Evolutionary conservation across 2,888 invertebrate species (phyloP), one percentile per base, ranked within the genome.

Genomic region (Criorhina ranunculi): DNA sequence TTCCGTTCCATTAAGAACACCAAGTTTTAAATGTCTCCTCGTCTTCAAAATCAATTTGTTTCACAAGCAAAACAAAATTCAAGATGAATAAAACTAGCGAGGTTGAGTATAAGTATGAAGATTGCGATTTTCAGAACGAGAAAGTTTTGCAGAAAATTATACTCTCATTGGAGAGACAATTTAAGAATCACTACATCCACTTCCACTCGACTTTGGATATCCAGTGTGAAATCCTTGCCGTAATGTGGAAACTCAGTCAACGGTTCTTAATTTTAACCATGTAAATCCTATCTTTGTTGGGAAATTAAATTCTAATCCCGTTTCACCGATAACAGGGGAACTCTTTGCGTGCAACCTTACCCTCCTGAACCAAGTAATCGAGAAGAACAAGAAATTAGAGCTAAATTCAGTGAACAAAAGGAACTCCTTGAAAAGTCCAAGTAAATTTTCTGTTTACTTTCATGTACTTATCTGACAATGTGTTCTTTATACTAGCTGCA

Each of bases 211-310:
- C 31, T 15, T 1, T 70, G 1, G 11, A 24, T 0, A 2, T n/a
- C 2, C 64, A 85, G 17, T 33, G 24, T 2, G 24, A 12, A 1
- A 33, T 76, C 8, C 11, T 85, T 11, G 75, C 80, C 6, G n/a
- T 5, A 1, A 29, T 85, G 66, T 69, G 64, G 69, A 53, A 19
- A 0, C 19, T 76, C 15, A 24, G 69, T 29, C 85, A 80, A 24
- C 57, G 75, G 1, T 85, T 51, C 19, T 37, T 85, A 8, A 70
- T 85, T 5, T 19, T 85, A 5, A 85, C 69, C 0, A 85, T 42
- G 80, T 85, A 46, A 29, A 17, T 19, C 1, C 15, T 0, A 29
- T 0, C 12, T 12, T 0, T 9, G 3, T 31, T 4, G 8, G 2
- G 6, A 2, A 44, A 12, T 11, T 24, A 1, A 2, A 5, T 3